Evolutionary conservation across 2,113 vertebrate genomes (phyloP), one percentile per base, ranked within the genome.

Genomic region (Festucalex cinctus): DNA sequence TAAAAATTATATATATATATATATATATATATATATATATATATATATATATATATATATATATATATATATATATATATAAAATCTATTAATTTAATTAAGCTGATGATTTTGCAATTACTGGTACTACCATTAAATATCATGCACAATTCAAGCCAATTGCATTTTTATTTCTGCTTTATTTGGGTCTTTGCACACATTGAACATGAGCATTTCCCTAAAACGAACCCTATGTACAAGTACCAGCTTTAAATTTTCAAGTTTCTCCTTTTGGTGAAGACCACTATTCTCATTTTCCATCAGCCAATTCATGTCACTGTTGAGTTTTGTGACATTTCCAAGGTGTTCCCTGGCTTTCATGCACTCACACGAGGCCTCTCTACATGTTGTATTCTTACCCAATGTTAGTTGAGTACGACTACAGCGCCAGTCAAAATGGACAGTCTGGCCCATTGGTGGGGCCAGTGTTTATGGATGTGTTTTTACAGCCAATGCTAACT

Each of bases 301-400:
- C 75, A 63, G 72, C 74, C 80, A 68, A 58, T 84, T 78, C 85
- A 84, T 61, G 46, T 68, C 63, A 19, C 78, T 61, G 71, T 82
- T 76, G 74, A 82, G 82, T 80, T 83, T 78, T 76, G 75, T 85
- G 74, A 83, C 84, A 78, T 81, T 77, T 82, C 76, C 28, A 73
- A 51, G 59, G 64, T 74, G 68, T 77, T 70, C 81, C 75, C 69
- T 65, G 43, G 65, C 63, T 71, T 66, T 74, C 72, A 72, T 68
- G 77, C 70, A 28, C 54, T 75, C 74, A 35, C 24, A 69, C 62
- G 70, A 13, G 67, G 73, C 44, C 78, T 71, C 73, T 80, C 71
- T 9, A 36, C 22, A 10, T 43, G 61, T 43, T 16, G 14, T 71
- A 71, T 68, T 78, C 74, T 73, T 74, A 72, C 73, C 71, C 71